These are phyloP conservation scores for Amaurobius ferox DNA, from an alignment of 2,888 invertebrate genomes.

Conservation along the genomic window DNA sequence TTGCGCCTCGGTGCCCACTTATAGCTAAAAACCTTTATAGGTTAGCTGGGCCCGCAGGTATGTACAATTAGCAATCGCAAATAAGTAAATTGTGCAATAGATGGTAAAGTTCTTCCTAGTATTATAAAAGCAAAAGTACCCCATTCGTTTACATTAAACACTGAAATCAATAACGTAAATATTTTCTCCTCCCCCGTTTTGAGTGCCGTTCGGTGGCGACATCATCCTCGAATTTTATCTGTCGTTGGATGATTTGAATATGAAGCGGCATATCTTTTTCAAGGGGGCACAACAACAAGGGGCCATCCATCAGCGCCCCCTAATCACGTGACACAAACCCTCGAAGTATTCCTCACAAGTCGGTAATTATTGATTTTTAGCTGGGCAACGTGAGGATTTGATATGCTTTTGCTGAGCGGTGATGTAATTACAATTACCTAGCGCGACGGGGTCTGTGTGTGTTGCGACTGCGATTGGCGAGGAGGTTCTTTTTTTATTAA, in stretches of 20 bases:
- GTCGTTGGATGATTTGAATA: constrained; percentile 22
- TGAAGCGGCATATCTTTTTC: constrained; percentile 47
- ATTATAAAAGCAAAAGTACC: too few relatives aligned
- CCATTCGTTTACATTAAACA: too few relatives aligned
- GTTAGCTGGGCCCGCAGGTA: too few relatives aligned
- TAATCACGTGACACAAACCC: constrained; percentile 56
- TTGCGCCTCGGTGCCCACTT: too few relatives aligned
- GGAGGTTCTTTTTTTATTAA: background rate
- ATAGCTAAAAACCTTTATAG: too few relatives aligned
- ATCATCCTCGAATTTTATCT: constrained; percentile 38
- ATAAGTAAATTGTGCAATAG: too few relatives aligned
- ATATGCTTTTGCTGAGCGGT: constrained; percentile 36
- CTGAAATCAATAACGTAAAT: constrained; percentile 17
- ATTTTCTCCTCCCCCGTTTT: constrained; percentile 35
- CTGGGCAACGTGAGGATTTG: constrained; percentile 41
- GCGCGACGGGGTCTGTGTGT: background rate
- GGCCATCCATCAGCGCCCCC: constrained; percentile 60
- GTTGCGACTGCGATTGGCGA: background rate
- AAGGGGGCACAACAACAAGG: constrained; percentile 29
- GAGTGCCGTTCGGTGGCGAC: background rate
- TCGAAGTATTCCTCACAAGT: constrained; percentile 56
- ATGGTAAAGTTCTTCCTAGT: too few relatives aligned
- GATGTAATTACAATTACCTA: constrained; percentile 59
- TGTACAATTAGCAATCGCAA: too few relatives aligned
- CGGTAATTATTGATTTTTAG: constrained; percentile 63